Evolutionary conservation across 2,113 vertebrate species (phyloP).

Genomic region (Ictidomys tridecemlineatus): DNA sequence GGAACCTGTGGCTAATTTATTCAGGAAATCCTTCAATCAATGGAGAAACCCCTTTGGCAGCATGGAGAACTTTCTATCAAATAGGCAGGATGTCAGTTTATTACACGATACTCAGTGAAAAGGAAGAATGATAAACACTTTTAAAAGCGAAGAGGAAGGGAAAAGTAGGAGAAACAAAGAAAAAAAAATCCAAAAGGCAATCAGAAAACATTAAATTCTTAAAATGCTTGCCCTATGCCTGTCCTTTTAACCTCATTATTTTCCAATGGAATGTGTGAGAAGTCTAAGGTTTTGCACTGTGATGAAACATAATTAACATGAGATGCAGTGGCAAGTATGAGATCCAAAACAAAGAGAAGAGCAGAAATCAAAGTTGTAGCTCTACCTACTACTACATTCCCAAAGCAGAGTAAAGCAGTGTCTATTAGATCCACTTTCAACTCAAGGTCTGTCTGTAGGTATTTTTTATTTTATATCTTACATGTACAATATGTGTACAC

Average conservation of each 20-base stretch:
- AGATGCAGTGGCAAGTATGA: not conserved
- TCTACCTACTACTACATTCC: not conserved
- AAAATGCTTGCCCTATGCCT: not conserved
- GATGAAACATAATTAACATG: conserved; percentile 51
- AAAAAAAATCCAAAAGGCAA: conserved; percentile 31
- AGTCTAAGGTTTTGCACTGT: not conserved
- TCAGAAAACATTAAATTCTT: conserved; percentile 29
- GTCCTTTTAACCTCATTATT: conserved; percentile 22
- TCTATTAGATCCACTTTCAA: not conserved
- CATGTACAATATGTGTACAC: not conserved
- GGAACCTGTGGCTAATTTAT: not conserved
- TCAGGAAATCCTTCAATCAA: no score
- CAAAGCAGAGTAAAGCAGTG: not conserved
- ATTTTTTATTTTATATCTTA: conserved; percentile 55
- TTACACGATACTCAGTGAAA: conserved; percentile 50
- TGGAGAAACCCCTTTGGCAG: not conserved
- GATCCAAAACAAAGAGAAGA: not conserved
- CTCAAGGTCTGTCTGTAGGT: not conserved
- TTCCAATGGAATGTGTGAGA: not conserved
- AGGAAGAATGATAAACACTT: conserved; percentile 10
- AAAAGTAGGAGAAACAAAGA: not conserved
- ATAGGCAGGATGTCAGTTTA: not conserved
- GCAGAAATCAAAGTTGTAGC: conserved; percentile 9
- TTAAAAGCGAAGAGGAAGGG: not conserved
- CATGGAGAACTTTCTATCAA: not conserved